A percentile compares a stretch with the other conserved stretches of the same genome.
Evolutionary conservation across 2,113 vertebrate species (phyloP).

Genomic region (Malurus alboscapulatus): DNA sequence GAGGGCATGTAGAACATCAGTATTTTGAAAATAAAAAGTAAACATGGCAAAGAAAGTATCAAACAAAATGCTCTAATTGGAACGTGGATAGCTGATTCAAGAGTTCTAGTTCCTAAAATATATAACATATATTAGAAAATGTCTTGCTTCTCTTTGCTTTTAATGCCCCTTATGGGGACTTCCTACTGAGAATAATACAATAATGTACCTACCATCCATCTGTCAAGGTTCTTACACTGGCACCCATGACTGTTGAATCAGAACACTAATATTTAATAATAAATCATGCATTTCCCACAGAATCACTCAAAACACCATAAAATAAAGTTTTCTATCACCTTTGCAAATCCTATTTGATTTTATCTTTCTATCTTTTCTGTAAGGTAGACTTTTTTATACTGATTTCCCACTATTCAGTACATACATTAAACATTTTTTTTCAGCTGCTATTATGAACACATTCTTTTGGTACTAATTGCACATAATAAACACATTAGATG

Average conservation of each 20-base stretch:
- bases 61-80: background rate
- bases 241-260: background rate
- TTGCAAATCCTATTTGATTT: background rate
- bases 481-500: background rate
- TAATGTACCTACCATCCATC: constrained; percentile 1
- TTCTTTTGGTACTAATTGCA: background rate
- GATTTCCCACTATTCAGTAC: background rate
- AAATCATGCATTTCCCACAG: background rate
- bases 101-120: background rate
- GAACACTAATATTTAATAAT: background rate
- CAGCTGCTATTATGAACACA: background rate
- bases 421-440: background rate
- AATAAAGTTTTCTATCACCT: background rate
- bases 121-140: background rate
- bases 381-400: background rate
- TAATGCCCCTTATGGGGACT: background rate
- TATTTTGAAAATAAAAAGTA: background rate
- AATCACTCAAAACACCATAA: background rate
- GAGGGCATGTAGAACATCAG: background rate
- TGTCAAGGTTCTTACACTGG: constrained; percentile 6
- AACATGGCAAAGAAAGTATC: background rate
- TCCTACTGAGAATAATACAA: constrained; percentile 11
- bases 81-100: background rate
- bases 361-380: background rate
- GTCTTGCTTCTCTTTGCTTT: background rate